Conservation (phyloP, 1,140 invertebrate species). For the Phenacoccus solenopsis region DNA sequence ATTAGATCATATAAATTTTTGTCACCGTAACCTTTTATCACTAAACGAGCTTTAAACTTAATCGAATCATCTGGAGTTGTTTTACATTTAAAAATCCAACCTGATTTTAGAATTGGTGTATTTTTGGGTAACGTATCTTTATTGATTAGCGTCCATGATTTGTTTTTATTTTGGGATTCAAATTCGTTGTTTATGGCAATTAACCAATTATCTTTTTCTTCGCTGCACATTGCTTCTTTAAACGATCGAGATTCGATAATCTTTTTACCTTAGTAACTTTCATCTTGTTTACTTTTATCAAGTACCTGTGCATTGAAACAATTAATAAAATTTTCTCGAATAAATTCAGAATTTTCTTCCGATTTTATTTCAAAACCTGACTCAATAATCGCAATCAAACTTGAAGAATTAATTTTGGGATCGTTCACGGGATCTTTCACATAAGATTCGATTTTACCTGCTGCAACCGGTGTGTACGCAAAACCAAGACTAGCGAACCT, state of each 20-base stretch:
- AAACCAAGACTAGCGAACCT: no score
- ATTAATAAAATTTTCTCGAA: no score
- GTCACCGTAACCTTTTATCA: conserved; percentile 36
- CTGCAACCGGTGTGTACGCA: no score
- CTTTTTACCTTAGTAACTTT: no score
- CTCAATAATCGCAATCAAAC: no score
- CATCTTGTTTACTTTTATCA: no score
- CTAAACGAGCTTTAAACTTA: conserved; percentile 34
- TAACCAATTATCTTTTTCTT: not conserved
- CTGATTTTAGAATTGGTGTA: not conserved
- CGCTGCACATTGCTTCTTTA: not conserved
- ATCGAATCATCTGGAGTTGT: not conserved
- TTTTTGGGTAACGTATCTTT: not conserved
- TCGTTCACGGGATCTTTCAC: no score
- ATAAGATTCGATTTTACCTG: no score
- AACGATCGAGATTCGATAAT: not conserved
- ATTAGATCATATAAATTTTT: conserved; percentile 30
- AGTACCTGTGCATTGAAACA: no score
- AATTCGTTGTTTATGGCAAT: not conserved
- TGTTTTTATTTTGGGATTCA: not conserved
- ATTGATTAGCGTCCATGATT: not conserved
- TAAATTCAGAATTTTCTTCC: no score
- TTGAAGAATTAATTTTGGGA: no score
- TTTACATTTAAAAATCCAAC: not conserved
- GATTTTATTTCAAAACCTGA: no score